phyloP scores from a whole-genome alignment of 2,888 invertebrate species.

The Lochmaea crataegi region DNA sequence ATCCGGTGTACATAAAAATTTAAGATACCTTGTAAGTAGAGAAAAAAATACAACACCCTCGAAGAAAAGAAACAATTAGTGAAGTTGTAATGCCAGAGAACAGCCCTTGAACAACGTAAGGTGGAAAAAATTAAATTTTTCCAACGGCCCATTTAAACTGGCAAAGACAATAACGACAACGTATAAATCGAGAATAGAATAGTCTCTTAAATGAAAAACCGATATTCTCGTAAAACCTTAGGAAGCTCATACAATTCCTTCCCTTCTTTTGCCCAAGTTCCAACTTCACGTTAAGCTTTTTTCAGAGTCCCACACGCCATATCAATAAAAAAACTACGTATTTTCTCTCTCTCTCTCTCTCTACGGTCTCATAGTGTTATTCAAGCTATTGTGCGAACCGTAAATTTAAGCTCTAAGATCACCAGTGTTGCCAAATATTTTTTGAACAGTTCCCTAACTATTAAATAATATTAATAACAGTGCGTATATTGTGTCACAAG shows the following conservation, averaged over 20 bases:
- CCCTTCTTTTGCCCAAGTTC: slow-evolving; percentile 9
- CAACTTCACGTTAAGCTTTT: slow-evolving; percentile 22
- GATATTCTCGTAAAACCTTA: slow-evolving; percentile 30
- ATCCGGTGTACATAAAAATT: background rate
- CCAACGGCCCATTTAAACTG: slow-evolving; percentile 21
- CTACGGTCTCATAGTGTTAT: slow-evolving; percentile 27
- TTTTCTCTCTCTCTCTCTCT: slow-evolving; percentile 23
- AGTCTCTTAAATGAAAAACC: slow-evolving; percentile 29
- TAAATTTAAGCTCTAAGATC: slow-evolving; percentile 12
- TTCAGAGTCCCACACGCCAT: slow-evolving; percentile 21
- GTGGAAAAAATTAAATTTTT: slow-evolving; percentile 28
- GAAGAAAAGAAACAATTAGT: slow-evolving; percentile 23
- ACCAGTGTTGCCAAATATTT: slow-evolving; percentile 19
- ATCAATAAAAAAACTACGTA: slow-evolving; percentile 33
- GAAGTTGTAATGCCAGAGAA: slow-evolving; percentile 23
- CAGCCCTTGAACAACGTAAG: slow-evolving; percentile 10
- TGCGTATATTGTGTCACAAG: too few relatives aligned
- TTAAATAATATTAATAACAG: too few relatives aligned
- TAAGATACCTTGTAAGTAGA: background rate
- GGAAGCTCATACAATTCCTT: slow-evolving; percentile 13
- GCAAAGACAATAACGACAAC: slow-evolving; percentile 19
- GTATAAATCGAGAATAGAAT: slow-evolving; percentile 24
- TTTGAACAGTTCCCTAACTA: background rate
- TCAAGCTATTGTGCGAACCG: slow-evolving; percentile 29
- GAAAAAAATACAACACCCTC: background rate